Conservation (phyloP, 2,797 vertebrate genomes). For the Acrocephalus scirpaceus region DNA sequence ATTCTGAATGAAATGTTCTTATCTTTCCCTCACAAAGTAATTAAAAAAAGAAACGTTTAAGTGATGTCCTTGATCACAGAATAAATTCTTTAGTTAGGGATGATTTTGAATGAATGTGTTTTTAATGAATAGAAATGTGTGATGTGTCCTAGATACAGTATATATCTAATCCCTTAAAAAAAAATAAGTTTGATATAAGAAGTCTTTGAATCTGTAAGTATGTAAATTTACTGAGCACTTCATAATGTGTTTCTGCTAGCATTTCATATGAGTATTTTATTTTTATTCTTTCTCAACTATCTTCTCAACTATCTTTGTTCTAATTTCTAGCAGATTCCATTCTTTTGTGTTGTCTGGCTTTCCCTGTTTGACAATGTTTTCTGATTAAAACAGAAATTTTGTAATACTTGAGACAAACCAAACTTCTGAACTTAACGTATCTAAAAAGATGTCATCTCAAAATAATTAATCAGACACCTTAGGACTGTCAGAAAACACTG, state of each 20-base stretch:
- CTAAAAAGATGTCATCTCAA: background rate
- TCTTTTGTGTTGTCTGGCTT: background rate
- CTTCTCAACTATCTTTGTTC: background rate
- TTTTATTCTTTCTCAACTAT: background rate
- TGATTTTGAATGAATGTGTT: background rate
- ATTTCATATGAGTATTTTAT: background rate
- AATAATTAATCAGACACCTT: background rate
- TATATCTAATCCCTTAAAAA: background rate
- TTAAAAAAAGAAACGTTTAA: background rate
- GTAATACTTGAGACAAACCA: background rate
- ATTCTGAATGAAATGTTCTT: background rate
- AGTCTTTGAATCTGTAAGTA: background rate
- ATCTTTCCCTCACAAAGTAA: background rate
- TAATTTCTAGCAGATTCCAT: background rate
- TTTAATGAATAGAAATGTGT: background rate
- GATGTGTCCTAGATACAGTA: background rate
- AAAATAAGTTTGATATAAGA: background rate
- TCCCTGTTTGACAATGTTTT: background rate
- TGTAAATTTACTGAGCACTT: background rate
- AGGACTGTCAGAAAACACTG: background rate
- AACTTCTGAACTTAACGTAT: background rate
- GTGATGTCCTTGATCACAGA: background rate
- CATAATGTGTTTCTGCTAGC: background rate
- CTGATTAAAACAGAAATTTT: background rate
- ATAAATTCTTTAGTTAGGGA: background rate